A percentile compares a stretch with the other conserved stretches of the same genome.
phyloP scores from a whole-genome alignment of 2,113 vertebrate genomes.

The Circaetus gallicus region DNA sequence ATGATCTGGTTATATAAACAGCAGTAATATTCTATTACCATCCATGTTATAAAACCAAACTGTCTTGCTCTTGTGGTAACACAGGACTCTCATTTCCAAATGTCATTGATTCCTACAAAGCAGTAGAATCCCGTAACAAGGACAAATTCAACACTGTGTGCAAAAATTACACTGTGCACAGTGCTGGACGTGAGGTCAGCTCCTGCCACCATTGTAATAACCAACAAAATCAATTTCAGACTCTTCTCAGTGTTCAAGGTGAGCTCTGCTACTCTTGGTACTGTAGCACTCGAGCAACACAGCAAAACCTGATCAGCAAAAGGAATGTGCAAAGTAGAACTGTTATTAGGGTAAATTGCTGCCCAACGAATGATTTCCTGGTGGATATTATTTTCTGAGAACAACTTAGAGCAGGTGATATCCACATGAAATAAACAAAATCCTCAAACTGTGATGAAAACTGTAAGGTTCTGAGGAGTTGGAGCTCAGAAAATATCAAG shows the following conservation, averaged over 20 bases:
- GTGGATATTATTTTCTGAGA: slow-evolving; percentile 8
- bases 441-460: not conserved
- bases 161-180: not conserved
- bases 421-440: not conserved
- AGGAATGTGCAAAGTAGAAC: not conserved
- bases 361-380: not conserved
- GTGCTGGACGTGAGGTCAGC: not conserved
- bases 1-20: not conserved
- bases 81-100: not conserved
- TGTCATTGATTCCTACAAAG: not conserved
- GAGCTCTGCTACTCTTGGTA: not conserved
- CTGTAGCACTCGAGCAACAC: not conserved
- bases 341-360: slow-evolving; percentile 6
- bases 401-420: not conserved
- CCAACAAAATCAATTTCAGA: not conserved
- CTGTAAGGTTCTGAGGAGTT: not conserved
- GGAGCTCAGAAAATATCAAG: not conserved
- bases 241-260: not conserved
- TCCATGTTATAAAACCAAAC: not conserved
- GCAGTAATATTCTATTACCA: not conserved
- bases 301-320: not conserved
- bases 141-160: not conserved
- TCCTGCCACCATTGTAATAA: not conserved
- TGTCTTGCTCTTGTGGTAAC: not conserved
- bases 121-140: not conserved